Percentiles rank a stretch among this genome's conserved stretches.
These are phyloP conservation scores for Pygoscelis antarcticus DNA, from an alignment of 2,113 vertebrate genomes.

Conservation along the genomic window DNA sequence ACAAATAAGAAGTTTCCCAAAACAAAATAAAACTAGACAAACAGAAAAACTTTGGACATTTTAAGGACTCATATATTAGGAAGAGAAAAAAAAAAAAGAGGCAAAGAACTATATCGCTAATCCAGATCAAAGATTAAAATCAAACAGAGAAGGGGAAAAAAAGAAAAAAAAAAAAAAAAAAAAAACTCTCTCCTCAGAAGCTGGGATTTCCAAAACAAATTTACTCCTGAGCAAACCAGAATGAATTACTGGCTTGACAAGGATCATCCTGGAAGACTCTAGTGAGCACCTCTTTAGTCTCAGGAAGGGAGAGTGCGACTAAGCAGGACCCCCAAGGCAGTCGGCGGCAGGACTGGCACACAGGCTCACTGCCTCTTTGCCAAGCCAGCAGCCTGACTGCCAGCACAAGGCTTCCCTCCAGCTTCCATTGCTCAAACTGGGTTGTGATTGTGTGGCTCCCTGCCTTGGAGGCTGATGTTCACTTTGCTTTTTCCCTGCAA, in stretches of 20 bases:
- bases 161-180: too few species aligned
- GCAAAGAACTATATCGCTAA: not conserved
- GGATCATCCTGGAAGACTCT: not conserved
- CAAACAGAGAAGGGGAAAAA: not conserved
- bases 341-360: fast-evolving
- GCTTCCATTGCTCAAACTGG: not conserved
- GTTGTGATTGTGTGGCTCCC: not conserved
- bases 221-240: not conserved
- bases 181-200: not conserved
- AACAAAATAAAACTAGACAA: not conserved
- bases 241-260: not conserved
- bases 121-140: not conserved
- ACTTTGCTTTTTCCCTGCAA: not conserved
- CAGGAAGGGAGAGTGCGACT: fast-evolving
- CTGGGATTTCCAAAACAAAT: not conserved
- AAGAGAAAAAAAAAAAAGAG: fast-evolving
- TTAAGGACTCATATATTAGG: not conserved
- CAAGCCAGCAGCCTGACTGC: not conserved
- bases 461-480: slow-evolving; percentile 26
- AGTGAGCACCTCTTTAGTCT: not conserved
- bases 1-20: not conserved
- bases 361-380: not conserved
- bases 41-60: not conserved
- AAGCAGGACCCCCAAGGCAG: not conserved
- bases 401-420: slow-evolving; percentile 15